Evolutionary conservation across 2,797 vertebrate species (phyloP).

Genomic region (Pagetopsis macropterus): DNA sequence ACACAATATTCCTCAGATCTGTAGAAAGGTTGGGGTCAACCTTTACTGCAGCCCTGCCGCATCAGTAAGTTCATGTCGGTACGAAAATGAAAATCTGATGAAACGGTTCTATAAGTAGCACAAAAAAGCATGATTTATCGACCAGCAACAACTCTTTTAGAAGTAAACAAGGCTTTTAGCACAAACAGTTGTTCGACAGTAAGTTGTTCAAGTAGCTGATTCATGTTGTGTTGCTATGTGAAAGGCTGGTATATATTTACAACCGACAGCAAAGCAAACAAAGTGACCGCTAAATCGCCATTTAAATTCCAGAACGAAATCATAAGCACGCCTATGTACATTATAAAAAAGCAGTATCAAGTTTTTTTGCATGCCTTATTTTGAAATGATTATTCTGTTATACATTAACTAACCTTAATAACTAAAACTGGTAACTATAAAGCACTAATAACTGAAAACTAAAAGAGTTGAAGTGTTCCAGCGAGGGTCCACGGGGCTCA

Average conservation of each 20-base stretch:
- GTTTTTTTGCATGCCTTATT: constrained; percentile 33
- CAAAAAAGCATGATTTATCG: background rate
- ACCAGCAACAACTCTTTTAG: background rate
- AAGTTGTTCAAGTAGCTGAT: background rate
- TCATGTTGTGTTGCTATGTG: background rate
- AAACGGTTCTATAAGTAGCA: background rate
- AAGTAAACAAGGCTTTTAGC: background rate
- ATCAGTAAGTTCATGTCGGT: background rate
- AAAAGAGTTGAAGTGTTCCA: background rate
- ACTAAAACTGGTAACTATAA: constrained; percentile 38
- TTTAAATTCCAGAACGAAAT: constrained; percentile 14
- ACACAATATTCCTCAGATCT: constrained; percentile 26
- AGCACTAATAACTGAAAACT: constrained; percentile 32
- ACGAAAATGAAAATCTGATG: background rate
- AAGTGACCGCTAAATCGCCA: constrained; percentile 6
- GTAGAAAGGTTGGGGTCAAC: constrained; percentile 1
- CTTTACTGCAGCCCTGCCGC: constrained; percentile 28
- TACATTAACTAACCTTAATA: constrained; percentile 30
- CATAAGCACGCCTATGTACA: constrained; percentile 56
- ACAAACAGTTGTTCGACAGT: background rate
- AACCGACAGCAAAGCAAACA: constrained; percentile 11
- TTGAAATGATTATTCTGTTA: constrained; percentile 20
- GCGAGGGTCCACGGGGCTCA: constrained; percentile 54
- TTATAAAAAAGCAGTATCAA: constrained; percentile 48
- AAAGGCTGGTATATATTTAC: background rate